Evolutionary conservation across 1,140 invertebrate genomes (phyloP), one percentile per base, ranked within the genome.

Genomic region (Pseudomyrmex gracilis): DNA sequence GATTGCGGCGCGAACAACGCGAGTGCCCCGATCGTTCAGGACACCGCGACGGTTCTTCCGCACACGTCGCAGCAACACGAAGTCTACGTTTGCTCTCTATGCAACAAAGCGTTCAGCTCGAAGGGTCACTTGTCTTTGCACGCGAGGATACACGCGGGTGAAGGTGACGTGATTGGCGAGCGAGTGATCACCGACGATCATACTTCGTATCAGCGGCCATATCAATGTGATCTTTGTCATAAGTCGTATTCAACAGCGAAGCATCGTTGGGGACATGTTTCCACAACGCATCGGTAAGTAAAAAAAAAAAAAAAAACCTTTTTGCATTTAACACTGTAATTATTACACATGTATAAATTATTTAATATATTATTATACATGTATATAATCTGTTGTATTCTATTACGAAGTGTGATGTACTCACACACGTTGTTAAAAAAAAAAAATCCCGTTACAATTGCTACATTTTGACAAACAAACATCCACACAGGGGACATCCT

Each of bases 241-340:
- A 95, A 95, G 84, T 94, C 95, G 3, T 95, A 95, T 87, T 94
- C 94, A 3, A 94, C 94, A 2, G 94, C 95, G 0, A 95, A 95
- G 87, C 95, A 95, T 87, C 92, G 95, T 47, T 95, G 95, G 95
- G 94, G 94, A 60, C 95, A 95, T 71, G 95, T 95, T 13, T 95
- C 94, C 15, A 94, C 94, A 1, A 92, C 92, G 7, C 95, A 95
- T 74, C 92, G 93, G 93, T 94, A 70, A 58, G 67, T 20, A 7
- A 34, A 34, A 47, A 12, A 13, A 55, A n/a, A n/a, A n/a, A n/a
- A n/a, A n/a, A n/a, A n/a, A n/a, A n/a, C n/a, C n/a, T n/a, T n/a
- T n/a, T n/a, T n/a, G n/a, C n/a, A n/a, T 20, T 4, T 24, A n/a
- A 1, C 34, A 24, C 5, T 68, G 15, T 22, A 49, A 47, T 68